These are phyloP conservation scores for Sarotherodon lohbergeri DNA, from an alignment of 2,113 vertebrate species.

Conservation along the genomic window DNA sequence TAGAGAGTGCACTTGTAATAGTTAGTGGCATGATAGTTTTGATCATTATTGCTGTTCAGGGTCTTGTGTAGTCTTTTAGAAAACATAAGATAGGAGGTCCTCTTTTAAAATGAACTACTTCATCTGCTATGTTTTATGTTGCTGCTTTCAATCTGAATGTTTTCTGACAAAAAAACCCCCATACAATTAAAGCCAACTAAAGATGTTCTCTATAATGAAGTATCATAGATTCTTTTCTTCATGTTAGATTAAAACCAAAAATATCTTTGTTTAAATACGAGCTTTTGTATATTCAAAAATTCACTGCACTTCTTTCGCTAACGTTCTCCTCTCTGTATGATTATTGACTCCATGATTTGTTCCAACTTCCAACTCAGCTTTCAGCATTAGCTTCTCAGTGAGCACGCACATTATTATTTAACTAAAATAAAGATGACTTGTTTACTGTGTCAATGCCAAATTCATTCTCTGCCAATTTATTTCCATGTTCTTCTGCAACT, in stretches of 20 bases:
- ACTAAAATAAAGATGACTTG: neutral
- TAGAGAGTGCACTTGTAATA: neutral
- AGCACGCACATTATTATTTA: neutral
- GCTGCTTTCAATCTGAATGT: neutral
- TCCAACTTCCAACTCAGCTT: neutral
- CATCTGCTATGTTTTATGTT: neutral
- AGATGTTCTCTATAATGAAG: neutral
- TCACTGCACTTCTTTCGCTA: neutral
- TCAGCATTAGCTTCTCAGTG: neutral
- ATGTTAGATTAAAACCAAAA: neutral
- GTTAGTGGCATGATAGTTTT: neutral
- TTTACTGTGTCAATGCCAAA: neutral
- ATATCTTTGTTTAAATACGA: neutral
- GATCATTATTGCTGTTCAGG: neutral
- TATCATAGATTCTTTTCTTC: fast-evolving
- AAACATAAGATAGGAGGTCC: neutral
- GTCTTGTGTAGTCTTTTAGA: neutral
- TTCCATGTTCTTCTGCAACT: neutral
- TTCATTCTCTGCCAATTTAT: neutral
- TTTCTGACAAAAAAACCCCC: neutral
- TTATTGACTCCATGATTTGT: neutral
- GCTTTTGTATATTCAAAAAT: neutral
- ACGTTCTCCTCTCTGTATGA: neutral
- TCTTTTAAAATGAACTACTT: neutral
- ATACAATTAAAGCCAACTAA: neutral